These are phyloP conservation scores for Megaustenia siamemsis DNA, from an alignment of 2,888 invertebrate species.

Conservation along the genomic window DNA sequence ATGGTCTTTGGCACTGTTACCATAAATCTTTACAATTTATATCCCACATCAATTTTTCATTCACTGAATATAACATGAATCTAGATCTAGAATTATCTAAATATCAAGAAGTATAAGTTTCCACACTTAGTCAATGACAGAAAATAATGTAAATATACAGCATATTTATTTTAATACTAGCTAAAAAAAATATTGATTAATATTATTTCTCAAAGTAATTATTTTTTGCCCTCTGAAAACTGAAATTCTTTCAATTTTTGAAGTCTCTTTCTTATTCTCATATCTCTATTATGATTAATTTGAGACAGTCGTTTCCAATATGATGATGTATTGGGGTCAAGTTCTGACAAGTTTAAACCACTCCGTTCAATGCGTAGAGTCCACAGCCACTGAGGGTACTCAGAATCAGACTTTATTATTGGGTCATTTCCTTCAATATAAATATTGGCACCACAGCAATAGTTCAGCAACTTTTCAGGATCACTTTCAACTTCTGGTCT, in stretches of 20 bases:
- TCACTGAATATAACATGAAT: no score
- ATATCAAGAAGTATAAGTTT: no score
- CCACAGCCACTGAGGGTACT: constrained; percentile 97
- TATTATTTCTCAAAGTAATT: no score
- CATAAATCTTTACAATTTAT: no score
- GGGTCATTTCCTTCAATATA: constrained; percentile 87
- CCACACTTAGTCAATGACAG: no score
- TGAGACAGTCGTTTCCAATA: constrained; percentile 89
- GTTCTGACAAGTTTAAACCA: constrained; percentile 85
- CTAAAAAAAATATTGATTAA: no score
- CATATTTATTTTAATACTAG: no score
- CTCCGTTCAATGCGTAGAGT: constrained; percentile 84
- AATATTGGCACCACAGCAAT: constrained; percentile 92
- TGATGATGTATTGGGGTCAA: constrained; percentile 88
- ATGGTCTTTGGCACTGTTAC: no score
- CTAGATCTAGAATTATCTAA: no score
- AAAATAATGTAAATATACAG: no score
- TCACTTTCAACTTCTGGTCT: constrained; percentile 87
- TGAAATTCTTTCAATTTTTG: constrained; percentile 39
- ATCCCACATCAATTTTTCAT: no score
- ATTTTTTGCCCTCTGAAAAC: constrained; percentile 44
- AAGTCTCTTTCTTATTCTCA: constrained; percentile 52
- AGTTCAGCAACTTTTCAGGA: constrained; percentile 86
- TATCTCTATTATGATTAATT: constrained; percentile 62
- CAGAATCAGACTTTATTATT: constrained; percentile 86